Conservation (phyloP, 2,797 vertebrate genomes). For the Psittacula derbiana region DNA sequence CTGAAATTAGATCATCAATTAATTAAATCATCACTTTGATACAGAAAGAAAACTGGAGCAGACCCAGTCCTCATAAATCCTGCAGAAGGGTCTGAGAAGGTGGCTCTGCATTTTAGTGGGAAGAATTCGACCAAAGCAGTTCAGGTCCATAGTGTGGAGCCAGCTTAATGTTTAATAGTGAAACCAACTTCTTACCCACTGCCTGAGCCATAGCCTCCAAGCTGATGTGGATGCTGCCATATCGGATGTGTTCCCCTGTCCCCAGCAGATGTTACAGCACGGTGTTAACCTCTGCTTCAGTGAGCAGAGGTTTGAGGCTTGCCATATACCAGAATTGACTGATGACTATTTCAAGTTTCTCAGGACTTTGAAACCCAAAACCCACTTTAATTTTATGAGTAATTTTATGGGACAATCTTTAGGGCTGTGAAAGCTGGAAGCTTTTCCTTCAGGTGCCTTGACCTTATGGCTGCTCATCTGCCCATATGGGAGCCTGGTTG, state of each 20-base stretch:
- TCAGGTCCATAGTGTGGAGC: not conserved
- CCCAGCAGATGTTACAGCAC: not conserved
- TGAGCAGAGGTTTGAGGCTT: not conserved
- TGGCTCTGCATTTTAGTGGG: not conserved
- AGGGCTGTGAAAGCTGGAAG: not conserved
- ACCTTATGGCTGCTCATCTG: slow-evolving; percentile 19
- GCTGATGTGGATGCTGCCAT: not conserved
- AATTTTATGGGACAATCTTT: slow-evolving; percentile 52
- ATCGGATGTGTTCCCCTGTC: not conserved
- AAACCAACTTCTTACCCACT: not conserved
- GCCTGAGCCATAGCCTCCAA: not conserved
- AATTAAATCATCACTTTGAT: slow-evolving; percentile 50
- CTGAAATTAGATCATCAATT: slow-evolving; percentile 44
- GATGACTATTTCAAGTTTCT: slow-evolving; percentile 3
- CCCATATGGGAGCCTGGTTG: not conserved
- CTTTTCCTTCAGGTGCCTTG: slow-evolving; percentile 39
- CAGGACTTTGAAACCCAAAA: slow-evolving; percentile 24
- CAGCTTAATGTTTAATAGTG: not conserved
- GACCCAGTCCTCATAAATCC: not conserved
- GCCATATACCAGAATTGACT: not conserved
- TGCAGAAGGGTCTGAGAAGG: not conserved
- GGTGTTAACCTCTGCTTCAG: not conserved
- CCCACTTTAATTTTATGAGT: slow-evolving; percentile 52
- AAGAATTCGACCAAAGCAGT: not conserved
- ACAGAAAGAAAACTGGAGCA: slow-evolving; percentile 1